phyloP scores from a whole-genome alignment of 2,888 invertebrate species.

The Hyppa rectilinea region DNA sequence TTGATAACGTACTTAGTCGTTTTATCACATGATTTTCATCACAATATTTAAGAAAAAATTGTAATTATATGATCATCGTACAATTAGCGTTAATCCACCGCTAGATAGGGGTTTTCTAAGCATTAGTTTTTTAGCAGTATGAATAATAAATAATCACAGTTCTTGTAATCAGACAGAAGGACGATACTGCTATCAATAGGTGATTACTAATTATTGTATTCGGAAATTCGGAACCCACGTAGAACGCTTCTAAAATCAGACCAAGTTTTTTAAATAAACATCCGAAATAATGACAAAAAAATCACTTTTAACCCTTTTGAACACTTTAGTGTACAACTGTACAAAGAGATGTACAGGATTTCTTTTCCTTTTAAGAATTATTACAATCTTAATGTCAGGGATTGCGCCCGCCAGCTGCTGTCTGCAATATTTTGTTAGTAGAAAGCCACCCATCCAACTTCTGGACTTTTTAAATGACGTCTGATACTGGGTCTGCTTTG shows the following conservation, averaged over 20 bases:
- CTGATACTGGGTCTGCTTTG: neutral
- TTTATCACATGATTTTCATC: neutral
- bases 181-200: neutral
- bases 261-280: neutral
- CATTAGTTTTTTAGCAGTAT: neutral
- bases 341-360: constrained; percentile 35
- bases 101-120: neutral
- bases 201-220: too few relatives aligned
- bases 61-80: neutral
- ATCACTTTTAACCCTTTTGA: neutral
- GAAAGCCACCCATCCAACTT: constrained; percentile 38
- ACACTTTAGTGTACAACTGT: constrained; percentile 34
- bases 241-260: neutral
- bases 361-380: constrained; percentile 49
- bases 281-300: neutral
- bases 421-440: constrained; percentile 20
- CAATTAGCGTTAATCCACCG: neutral
- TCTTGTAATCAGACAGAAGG: neutral
- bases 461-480: constrained; percentile 23
- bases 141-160: neutral
- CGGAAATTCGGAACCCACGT: neutral
- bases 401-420: constrained; percentile 50
- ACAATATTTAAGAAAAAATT: neutral
- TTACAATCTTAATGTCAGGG: constrained; percentile 46
- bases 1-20: neutral